These are phyloP conservation scores for Syrrhaptes paradoxus DNA, from an alignment of 2,113 vertebrate species.

Conservation along the genomic window DNA sequence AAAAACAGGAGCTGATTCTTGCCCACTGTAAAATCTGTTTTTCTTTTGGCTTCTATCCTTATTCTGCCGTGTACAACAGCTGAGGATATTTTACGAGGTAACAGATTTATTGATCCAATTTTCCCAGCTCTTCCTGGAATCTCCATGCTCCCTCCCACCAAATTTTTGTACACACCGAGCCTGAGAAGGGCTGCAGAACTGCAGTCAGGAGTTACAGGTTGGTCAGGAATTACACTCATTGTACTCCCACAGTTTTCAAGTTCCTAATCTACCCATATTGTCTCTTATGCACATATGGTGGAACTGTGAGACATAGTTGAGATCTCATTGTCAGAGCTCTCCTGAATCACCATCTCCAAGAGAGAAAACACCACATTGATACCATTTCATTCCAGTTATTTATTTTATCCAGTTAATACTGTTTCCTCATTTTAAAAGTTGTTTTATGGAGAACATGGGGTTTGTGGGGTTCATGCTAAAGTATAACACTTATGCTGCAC, in stretches of 20 bases:
- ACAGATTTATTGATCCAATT: not conserved
- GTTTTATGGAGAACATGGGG: not conserved
- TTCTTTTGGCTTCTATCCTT: not conserved
- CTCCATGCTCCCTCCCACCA: not conserved
- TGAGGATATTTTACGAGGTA: not conserved
- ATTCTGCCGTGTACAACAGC: not conserved
- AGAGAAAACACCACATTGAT: not conserved
- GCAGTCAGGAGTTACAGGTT: not conserved
- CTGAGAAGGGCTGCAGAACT: not conserved
- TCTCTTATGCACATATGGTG: not conserved
- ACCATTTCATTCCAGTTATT: not conserved
- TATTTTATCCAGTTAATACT: not conserved
- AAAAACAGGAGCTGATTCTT: not conserved
- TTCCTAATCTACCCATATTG: not conserved
- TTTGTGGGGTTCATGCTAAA: not conserved
- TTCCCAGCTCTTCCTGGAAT: not conserved
- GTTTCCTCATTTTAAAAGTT: not conserved
- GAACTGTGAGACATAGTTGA: not conserved
- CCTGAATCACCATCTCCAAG: not conserved
- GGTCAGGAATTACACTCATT: not conserved
- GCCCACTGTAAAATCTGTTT: not conserved
- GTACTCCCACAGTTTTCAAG: not conserved
- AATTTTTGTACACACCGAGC: not conserved
- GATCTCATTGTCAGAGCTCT: not conserved
- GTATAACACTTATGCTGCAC: not conserved